Evolutionary conservation across 2,888 invertebrate species (phyloP), one percentile per base, ranked within the genome.

Genomic region (Archips crataeganus): DNA sequence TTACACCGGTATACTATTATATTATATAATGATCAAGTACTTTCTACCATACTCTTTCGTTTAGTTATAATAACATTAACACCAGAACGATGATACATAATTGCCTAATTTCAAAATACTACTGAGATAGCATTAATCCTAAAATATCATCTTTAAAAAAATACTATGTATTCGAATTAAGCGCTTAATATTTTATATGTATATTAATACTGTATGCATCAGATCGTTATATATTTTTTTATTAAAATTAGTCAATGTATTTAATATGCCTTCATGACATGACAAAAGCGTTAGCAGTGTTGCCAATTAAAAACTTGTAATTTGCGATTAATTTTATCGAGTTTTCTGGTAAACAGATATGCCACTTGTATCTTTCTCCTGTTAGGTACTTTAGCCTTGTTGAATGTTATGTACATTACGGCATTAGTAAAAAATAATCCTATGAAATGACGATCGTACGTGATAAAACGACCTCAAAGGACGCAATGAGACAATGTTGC

Each of bases 151-250:
- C 80, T 80, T 87, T 87, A 87, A 87, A 89, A 91, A 92, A 90
- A 91, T 90, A 90, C 86, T 90, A 88, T 89, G 80, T 82, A 85
- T 81, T 87, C 82, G 84, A 80, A 79, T 86, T 83, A 89, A 90
- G 89, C 87, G 85, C 83, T 87, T 85, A 83, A 70, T 62, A 66
- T 67, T 75, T 71, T 73, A 77, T 75, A 78, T 75, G 45, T 78
- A 72, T 78, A 77, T 90, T 81, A 91, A 90, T 90, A 90, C 90
- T 90, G 90, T 84, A 82, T 79, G 82, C 78, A 78, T 84, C 77
- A 84, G 81, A 84, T 85, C 79, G 67, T 51, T 15, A 63, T 45
- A 63, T 23, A 6, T 63, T 39, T 34, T 49, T 6, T 36, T 8
- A 59, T 13, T 60, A 60, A 60, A 60, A 60, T 60, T 34, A 60